Percentiles rank a stretch among this genome's conserved stretches.
These are phyloP conservation scores for Aix galericulata DNA, from an alignment of 2,113 vertebrate species.

Conservation along the genomic window DNA sequence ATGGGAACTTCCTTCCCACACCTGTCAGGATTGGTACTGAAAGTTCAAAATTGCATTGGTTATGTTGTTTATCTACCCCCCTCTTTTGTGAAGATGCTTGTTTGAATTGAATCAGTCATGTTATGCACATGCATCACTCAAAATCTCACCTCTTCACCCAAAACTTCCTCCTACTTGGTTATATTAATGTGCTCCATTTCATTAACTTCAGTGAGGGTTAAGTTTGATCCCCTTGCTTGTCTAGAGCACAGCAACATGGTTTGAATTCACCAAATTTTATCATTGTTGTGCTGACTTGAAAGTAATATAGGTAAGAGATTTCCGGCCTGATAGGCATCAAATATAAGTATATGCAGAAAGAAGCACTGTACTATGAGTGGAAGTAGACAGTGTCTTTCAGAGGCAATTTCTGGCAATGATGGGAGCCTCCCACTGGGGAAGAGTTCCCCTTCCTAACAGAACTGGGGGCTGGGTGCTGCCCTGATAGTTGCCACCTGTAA, in stretches of 20 bases:
- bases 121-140: not conserved
- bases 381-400: not conserved
- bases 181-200: not conserved
- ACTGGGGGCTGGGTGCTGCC: not conserved
- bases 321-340: not conserved
- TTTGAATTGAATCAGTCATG: not conserved
- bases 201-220: not conserved
- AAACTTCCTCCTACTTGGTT: not conserved
- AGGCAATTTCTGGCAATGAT: not conserved
- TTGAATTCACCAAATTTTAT: not conserved
- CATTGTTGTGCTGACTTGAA: not conserved
- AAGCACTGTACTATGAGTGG: not conserved
- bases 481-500: not conserved
- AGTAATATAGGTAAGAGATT: not conserved
- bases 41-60: not conserved
- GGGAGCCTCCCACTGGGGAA: not conserved
- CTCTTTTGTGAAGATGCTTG: not conserved
- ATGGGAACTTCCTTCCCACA: slow-evolving; percentile 10
- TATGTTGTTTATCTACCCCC: not conserved
- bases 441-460: not conserved
- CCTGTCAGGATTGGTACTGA: not conserved
- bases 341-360: not conserved
- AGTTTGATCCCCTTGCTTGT: not conserved
- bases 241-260: not conserved
- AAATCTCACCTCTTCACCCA: not conserved